Base-by-base conservation (phyloP, 2,797 vertebrate genomes). In the Aplochiton taeniatus region DNA sequence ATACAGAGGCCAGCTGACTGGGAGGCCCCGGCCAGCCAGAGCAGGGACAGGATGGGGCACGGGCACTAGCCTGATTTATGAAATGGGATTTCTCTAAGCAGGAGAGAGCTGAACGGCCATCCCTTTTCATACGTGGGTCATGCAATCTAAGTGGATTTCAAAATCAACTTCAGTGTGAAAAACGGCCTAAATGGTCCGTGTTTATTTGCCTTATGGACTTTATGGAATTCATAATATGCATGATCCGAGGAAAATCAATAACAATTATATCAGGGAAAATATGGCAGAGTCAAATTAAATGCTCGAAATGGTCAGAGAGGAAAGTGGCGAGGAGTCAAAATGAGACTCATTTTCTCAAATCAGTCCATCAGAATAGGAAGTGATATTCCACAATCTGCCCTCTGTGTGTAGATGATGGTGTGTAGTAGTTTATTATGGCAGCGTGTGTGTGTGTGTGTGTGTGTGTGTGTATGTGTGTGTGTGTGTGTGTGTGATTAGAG, bases 31-130 rank as follows among this genome's bases (percentile, higher is more conserved):
- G 77, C 77, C 75, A 73, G 73, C 52, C 67, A 62, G 76, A 76
- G 72, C 75, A 73, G 73, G 55, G 68, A 62, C 75, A 76, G 72
- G 70, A 80, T 5, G n/a, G 73, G 42, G 18, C 47, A 52, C 58
- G 5, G 62, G 31, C 12, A 46, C 14, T 46, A 46, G 60, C 14
- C 64, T 83, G 76, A 85, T 88, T 90, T 86, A 61, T 79, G 76
- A 90, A 88, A 89, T 87, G 74, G 79, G 85, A 87, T 90, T 91
- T 91, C 84, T 80, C 73, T 82, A 81, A 89, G 83, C 74, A 78
- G 78, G 67, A 12, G 69, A 84, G 72, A 72, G 82, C 68, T 63
- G 45, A 76, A 85, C 64, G 76, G 77, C 76, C 66, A 53, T 79
- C 72, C 79, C 67, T 90, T 85, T 87, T 31, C 31, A 87, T 82